phyloP scores from a whole-genome alignment of 2,888 invertebrate species.

The Eupsilia transversa region DNA sequence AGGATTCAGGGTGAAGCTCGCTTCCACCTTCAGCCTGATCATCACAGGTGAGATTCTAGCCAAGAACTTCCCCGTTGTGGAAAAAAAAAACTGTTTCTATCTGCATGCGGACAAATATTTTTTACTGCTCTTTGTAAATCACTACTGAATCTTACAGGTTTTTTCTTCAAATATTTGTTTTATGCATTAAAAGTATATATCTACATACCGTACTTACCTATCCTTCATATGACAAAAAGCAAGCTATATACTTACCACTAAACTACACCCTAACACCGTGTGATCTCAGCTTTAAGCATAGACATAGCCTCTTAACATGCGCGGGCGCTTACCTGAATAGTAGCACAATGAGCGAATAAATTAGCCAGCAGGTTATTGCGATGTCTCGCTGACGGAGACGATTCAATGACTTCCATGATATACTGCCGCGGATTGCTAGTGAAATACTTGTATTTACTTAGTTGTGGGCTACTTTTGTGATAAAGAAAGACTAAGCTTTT shows the following conservation, averaged over 20 bases:
- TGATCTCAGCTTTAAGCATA: constrained; percentile 30
- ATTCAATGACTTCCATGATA: constrained; percentile 72
- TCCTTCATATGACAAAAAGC: background rate
- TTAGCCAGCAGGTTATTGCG: constrained; percentile 75
- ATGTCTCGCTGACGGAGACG: constrained; percentile 72
- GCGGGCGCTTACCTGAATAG: constrained; percentile 61
- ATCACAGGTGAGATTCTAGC: no score
- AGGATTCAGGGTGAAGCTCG: no score
- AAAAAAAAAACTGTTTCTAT: no score
- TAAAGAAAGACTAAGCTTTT: constrained; percentile 15
- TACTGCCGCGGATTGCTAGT: constrained; percentile 42
- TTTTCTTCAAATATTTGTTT: background rate
- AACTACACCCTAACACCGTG: constrained; percentile 26
- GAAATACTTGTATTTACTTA: constrained; percentile 55
- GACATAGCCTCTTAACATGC: constrained; percentile 32
- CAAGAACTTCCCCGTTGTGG: no score
- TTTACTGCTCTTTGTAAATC: no score
- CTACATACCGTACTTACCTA: background rate
- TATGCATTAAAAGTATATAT: background rate
- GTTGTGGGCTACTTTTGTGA: constrained; percentile 31
- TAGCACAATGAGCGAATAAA: constrained; percentile 78
- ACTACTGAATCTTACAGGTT: background rate
- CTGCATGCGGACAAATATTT: no score
- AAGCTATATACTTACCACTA: background rate
- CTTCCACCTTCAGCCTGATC: no score